Conservation (phyloP, 2,113 vertebrate genomes). For the Acrocephalus arundinaceus region DNA sequence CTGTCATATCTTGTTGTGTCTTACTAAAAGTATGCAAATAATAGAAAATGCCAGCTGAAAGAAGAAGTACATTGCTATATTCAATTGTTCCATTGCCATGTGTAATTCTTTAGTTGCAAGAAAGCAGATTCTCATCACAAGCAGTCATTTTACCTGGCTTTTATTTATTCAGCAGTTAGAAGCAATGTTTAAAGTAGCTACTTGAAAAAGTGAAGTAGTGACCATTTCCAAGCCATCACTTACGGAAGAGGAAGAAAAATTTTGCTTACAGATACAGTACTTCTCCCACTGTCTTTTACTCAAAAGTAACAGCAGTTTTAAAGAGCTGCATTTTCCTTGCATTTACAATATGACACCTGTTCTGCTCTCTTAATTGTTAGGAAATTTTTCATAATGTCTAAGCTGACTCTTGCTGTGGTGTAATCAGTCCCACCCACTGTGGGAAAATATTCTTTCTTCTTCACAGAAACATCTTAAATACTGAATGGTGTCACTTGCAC, state of each 20-base stretch:
- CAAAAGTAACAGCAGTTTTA: not conserved
- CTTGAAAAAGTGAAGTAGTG: not conserved
- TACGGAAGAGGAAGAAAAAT: not conserved
- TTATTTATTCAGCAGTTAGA: not conserved
- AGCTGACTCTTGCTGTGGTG: not conserved
- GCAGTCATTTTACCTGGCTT: not conserved
- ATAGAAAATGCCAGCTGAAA: not conserved
- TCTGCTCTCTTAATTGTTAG: not conserved
- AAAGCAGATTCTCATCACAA: not conserved
- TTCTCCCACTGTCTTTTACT: not conserved
- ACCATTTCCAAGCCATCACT: not conserved
- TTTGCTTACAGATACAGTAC: not conserved
- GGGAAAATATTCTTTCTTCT: not conserved
- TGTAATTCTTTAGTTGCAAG: not conserved
- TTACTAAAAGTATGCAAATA: slow-evolving; percentile 8
- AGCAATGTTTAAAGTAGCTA: not conserved
- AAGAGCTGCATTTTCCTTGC: not conserved
- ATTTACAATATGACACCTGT: not conserved
- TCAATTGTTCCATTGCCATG: not conserved
- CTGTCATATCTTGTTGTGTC: slow-evolving; percentile 17
- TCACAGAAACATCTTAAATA: not conserved
- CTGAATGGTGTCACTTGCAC: not conserved
- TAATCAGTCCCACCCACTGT: not conserved
- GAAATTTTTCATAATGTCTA: not conserved
- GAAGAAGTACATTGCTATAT: not conserved